These are phyloP conservation scores for Drosophila nr. perissopoda DNA, from an alignment of 2,888 invertebrate species.

Conservation along the genomic window DNA sequence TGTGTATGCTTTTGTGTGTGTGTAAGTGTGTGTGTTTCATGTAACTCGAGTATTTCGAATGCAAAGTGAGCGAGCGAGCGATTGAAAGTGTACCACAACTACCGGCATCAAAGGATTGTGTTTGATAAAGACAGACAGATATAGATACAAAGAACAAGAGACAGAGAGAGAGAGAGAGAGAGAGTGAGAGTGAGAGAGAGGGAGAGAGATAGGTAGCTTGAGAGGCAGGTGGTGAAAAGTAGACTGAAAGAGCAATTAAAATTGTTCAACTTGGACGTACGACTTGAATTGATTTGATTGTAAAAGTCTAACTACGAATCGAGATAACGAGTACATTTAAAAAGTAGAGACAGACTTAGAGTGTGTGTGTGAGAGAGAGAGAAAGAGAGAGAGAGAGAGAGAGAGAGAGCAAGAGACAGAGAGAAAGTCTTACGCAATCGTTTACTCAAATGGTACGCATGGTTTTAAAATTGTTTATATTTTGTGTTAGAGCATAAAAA, in stretches of 20 bases:
- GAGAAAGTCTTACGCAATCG: conserved; percentile 47
- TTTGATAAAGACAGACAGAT: conserved; percentile 29
- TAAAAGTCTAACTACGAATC: conserved; percentile 70
- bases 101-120: conserved; percentile 43
- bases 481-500: conserved; percentile 45
- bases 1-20: conserved; percentile 8
- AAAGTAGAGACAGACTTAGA: conserved; percentile 21
- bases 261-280: conserved; percentile 36
- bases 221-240: conserved; percentile 5
- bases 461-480: conserved; percentile 12
- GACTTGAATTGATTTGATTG: conserved; percentile 33
- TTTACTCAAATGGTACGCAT: conserved; percentile 61
- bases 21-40: conserved; percentile 4
- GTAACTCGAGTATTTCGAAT: conserved; percentile 34
- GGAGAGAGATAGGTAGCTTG: conserved; percentile 3
- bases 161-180: conserved; percentile 6
- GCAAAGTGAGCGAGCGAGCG: conserved; percentile 63
- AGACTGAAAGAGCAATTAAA: conserved; percentile 43
- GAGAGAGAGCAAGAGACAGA: conserved; percentile 40
- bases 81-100: conserved; percentile 69
- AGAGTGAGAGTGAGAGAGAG: conserved; percentile 18
- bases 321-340: conserved; percentile 50
- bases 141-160: conserved; percentile 24
- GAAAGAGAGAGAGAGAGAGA: conserved; percentile 24
- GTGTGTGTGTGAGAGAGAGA: not conserved